Evolutionary conservation across 2,113 vertebrate species (phyloP).

Genomic region (Toxotes chatareus): DNA sequence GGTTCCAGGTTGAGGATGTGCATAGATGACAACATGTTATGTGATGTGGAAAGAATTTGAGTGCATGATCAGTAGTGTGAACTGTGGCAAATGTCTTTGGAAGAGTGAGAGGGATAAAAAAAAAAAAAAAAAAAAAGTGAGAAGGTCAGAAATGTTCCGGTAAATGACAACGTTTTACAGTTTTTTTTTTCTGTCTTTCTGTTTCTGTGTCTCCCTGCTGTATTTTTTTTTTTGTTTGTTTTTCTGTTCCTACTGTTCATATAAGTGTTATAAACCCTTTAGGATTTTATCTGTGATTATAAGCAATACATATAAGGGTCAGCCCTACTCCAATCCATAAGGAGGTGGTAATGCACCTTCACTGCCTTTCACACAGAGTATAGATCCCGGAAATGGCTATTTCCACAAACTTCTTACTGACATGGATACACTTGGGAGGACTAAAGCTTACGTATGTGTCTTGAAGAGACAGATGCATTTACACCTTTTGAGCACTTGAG

Average conservation of each 20-base stretch:
- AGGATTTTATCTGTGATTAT: background rate
- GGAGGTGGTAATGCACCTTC: no score
- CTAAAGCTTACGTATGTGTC: background rate
- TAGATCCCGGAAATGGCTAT: background rate
- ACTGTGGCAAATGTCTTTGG: constrained; percentile 24
- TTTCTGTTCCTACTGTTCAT: background rate
- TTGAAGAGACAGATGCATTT: constrained; percentile 4
- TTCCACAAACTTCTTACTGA: constrained; percentile 4
- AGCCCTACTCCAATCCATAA: no score
- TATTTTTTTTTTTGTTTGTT: background rate
- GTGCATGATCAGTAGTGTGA: constrained; percentile 26
- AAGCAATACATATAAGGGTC: background rate
- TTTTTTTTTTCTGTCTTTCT: background rate
- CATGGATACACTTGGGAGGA: background rate
- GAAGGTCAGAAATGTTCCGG: background rate
- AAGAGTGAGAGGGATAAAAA: background rate
- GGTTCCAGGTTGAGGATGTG: constrained; percentile 43
- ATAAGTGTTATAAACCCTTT: background rate
- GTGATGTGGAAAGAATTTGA: constrained; percentile 49
- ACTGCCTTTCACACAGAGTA: background rate
- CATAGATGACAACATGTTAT: constrained; percentile 41
- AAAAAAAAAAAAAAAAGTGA: background rate
- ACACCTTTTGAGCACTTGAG: background rate
- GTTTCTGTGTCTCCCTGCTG: background rate
- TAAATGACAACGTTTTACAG: background rate